Conservation (phyloP, 2,113 vertebrate genomes). For the Hiodon alosoides region DNA sequence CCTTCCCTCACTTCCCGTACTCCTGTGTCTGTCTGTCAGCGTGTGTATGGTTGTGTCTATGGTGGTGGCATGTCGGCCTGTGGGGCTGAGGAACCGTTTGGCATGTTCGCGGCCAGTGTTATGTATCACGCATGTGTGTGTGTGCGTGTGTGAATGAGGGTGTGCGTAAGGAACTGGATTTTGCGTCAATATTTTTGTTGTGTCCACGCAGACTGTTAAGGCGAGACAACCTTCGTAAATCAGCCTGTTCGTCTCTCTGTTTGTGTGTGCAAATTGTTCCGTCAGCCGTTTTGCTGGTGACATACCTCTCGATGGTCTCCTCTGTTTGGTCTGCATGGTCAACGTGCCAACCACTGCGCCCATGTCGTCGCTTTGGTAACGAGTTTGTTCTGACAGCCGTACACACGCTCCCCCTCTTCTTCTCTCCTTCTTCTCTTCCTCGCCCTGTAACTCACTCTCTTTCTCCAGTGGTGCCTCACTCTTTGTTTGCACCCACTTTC, state of each 20-base stretch:
- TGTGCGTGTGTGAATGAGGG: neutral
- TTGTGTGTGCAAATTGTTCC: neutral
- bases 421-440: slow-evolving; percentile 19
- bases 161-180: neutral
- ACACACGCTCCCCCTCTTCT: slow-evolving; percentile 50
- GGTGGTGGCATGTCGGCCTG: neutral
- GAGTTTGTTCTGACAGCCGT: slow-evolving; percentile 49
- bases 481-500: neutral
- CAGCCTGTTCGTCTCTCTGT: too few relatives aligned
- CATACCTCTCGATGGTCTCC: slow-evolving; percentile 91
- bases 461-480: neutral
- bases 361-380: slow-evolving; percentile 73
- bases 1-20: neutral
- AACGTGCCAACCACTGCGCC: slow-evolving; percentile 96
- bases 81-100: neutral
- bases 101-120: neutral
- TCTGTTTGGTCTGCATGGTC: slow-evolving; percentile 96
- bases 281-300: slow-evolving; percentile 28
- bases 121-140: neutral
- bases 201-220: neutral
- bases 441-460: neutral
- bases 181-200: neutral
- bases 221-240: neutral
- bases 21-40: neutral
- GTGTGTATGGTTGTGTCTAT: neutral